Percentiles rank a stretch among this genome's conserved stretches.
Evolutionary conservation across 2,888 invertebrate genomes (phyloP).

Genomic region (Cremastinae sp.): DNA sequence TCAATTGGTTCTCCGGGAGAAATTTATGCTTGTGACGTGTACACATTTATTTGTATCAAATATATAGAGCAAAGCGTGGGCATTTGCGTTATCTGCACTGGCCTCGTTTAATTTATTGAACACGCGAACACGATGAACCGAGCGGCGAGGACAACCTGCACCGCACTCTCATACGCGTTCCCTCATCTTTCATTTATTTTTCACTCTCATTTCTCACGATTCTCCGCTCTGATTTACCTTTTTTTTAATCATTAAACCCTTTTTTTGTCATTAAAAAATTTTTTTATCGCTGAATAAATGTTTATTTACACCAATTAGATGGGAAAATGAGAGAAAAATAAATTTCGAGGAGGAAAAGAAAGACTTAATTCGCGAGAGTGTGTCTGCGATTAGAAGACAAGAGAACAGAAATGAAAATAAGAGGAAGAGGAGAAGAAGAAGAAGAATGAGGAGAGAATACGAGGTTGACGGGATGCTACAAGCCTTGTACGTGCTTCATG

Average conservation of each 20-base stretch:
- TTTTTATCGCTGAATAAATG: conserved; percentile 13
- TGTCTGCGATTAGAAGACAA: conserved; percentile 22
- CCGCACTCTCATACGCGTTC: conserved; percentile 19
- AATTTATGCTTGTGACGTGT: not conserved
- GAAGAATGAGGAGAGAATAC: conserved; percentile 64
- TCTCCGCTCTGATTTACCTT: conserved; percentile 38
- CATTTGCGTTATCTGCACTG: conserved; percentile 55
- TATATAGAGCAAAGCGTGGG: conserved; percentile 46
- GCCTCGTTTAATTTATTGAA: conserved; percentile 59
- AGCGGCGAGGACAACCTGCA: conserved; percentile 42
- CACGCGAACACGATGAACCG: conserved; percentile 51
- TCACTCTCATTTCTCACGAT: conserved; percentile 27
- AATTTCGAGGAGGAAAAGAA: not conserved
- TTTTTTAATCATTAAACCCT: conserved; percentile 32
- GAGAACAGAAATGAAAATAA: conserved; percentile 37
- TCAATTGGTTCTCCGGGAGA: conserved; percentile 40
- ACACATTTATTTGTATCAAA: conserved; percentile 20
- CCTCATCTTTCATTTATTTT: conserved; percentile 35
- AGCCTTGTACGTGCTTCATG: conserved; percentile 59
- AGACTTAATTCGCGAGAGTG: conserved; percentile 11
- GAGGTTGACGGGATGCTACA: conserved; percentile 54
- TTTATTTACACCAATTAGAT: not conserved
- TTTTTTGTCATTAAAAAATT: conserved; percentile 1
- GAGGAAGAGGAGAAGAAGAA: conserved; percentile 1
- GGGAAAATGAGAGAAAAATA: not conserved